Percentiles rank a stretch among this genome's conserved stretches.
Evolutionary conservation across 2,797 vertebrate species (phyloP).

Genomic region (Ciconia nigra): DNA sequence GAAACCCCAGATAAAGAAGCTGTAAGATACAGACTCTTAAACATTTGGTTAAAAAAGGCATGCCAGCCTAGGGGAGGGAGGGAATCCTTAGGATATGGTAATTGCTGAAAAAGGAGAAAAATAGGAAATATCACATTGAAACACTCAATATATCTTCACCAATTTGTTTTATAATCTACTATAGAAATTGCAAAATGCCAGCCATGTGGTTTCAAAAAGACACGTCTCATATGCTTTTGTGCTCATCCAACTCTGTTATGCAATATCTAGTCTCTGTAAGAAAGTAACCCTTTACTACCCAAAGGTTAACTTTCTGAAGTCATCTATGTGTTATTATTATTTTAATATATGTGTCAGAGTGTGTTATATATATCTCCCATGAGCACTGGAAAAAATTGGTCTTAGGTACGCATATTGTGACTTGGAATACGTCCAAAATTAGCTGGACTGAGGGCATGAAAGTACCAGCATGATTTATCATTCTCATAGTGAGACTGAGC

Average conservation of each 20-base stretch:
- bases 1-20: background rate
- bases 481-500: background rate
- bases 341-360: background rate
- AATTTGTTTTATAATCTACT: background rate
- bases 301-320: background rate
- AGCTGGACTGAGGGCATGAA: background rate
- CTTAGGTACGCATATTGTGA: background rate
- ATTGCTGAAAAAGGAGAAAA: background rate
- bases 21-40: background rate
- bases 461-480: background rate
- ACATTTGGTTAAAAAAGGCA: background rate
- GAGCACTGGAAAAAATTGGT: background rate
- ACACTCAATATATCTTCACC: background rate
- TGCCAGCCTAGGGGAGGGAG: rapidly evolving
- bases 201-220: background rate
- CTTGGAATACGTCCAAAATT: background rate
- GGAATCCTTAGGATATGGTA: background rate
- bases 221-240: background rate
- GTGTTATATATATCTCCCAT: background rate
- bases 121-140: background rate
- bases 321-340: background rate
- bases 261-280: background rate
- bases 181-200: background rate
- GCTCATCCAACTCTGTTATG: background rate
- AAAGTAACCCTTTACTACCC: background rate